phyloP scores from a whole-genome alignment of 2,113 vertebrate genomes.

The Phasianus colchicus region DNA sequence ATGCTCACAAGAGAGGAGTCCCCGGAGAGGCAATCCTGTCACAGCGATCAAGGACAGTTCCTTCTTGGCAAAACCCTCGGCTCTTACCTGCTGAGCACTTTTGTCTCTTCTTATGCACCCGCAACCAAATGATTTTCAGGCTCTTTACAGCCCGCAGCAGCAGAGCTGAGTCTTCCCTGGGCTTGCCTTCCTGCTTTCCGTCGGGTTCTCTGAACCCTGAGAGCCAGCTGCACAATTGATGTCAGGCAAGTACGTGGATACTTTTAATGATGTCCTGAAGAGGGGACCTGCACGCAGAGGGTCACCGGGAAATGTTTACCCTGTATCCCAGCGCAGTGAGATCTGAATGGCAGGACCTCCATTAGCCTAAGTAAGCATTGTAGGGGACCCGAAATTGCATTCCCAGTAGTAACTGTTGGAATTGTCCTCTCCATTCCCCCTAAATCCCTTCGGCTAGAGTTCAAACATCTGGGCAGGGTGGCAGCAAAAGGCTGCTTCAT shows the following conservation, averaged over 20 bases:
- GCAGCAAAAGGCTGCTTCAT: slow-evolving; percentile 69
- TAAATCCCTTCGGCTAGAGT: slow-evolving; percentile 63
- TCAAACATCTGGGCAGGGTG: slow-evolving; percentile 80
- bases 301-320: slow-evolving; percentile 90
- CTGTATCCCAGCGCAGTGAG: slow-evolving; percentile 86
- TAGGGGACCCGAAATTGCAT: slow-evolving; percentile 86
- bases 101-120: slow-evolving; percentile 77
- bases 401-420: slow-evolving; percentile 91
- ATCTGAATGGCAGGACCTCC: slow-evolving; percentile 94
- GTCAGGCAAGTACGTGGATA: slow-evolving; percentile 79
- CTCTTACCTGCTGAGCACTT: slow-evolving; percentile 85
- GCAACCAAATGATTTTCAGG: slow-evolving; percentile 68
- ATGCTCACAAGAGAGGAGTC: slow-evolving; percentile 44
- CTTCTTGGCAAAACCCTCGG: slow-evolving; percentile 85
- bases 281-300: slow-evolving; percentile 85
- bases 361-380: slow-evolving; percentile 93
- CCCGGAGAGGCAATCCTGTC: slow-evolving; percentile 76
- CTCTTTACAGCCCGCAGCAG: slow-evolving; percentile 67
- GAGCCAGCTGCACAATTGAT: slow-evolving; percentile 74
- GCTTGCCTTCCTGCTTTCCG: slow-evolving; percentile 63
- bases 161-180: slow-evolving; percentile 29
- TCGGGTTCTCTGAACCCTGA: slow-evolving; percentile 60
- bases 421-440: slow-evolving; percentile 79
- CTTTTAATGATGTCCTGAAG: slow-evolving; percentile 90
- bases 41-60: slow-evolving; percentile 80